Base-by-base conservation (phyloP, 2,113 vertebrate genomes). In the Ammodramus savannarum region DNA sequence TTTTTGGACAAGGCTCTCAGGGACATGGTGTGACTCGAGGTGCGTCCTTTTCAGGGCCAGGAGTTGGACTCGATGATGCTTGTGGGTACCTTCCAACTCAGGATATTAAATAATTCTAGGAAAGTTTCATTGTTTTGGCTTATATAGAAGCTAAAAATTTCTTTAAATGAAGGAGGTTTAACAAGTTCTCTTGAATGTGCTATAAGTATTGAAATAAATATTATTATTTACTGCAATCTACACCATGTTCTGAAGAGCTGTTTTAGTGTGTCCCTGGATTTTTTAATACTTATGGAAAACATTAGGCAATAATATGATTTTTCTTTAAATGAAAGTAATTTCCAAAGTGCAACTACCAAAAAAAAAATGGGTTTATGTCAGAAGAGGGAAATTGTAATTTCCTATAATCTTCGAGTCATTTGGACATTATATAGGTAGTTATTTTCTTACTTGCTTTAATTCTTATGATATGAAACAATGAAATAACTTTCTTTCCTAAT, bases 21-120 rank as follows among this genome's bases (percentile, higher is more conserved):
- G 66, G 0, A 18, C 31, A 2, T 3, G 41, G 5, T 26, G 41
- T 25, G 25, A 48, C 25, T 41, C 2, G 2, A 31, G 34, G 11
- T 1, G 11, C 16, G 32, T 23, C 15, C 12, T 44, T 3, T 43
- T 2, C 36, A 27, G 26, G 22, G 10, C 15, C 14, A 31, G 13
- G 9, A 19, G 11, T 0, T 23, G 21, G 17, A 22, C 43, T 58
- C 0, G 0, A 34, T 8, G 12, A 51, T 51, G 43, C 6, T 36
- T 32, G 26, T 26, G 14, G 12, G 15, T 16, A 3, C 22, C 15
- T n/a, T 44, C 32, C 52, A 66, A 6, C 27, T n/a, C 13, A 44
- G 15, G 2, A 6, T 44, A 51, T 51, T n/a, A 16, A n/a, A n/a
- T 23, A 32, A 59, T 25, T 29, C 23, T 59, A 9, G 38, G 52